These are phyloP conservation scores for Aplochiton taeniatus DNA, from an alignment of 2,797 vertebrate genomes.

Conservation along the genomic window DNA sequence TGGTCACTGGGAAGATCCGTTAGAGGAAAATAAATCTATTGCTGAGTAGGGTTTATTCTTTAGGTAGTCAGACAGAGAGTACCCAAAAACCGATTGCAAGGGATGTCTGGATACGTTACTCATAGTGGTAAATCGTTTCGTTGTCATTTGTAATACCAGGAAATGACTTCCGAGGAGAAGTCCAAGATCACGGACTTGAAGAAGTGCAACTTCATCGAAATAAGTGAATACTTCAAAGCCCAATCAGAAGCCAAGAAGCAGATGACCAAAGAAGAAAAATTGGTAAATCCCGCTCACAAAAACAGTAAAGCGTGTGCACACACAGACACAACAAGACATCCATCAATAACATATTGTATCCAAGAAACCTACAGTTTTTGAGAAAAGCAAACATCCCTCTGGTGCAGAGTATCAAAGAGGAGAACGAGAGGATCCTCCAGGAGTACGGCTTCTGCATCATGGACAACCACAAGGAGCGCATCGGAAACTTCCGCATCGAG, in stretches of 20 bases:
- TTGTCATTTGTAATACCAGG: slow-evolving; percentile 66
- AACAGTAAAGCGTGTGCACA: background rate
- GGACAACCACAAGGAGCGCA: slow-evolving; percentile 95
- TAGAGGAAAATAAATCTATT: no score
- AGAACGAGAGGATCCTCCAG: slow-evolving; percentile 88
- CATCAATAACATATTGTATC: background rate
- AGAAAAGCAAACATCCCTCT: no score
- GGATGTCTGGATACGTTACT: background rate
- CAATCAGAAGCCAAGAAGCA: slow-evolving; percentile 91
- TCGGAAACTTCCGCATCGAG: slow-evolving; percentile 95
- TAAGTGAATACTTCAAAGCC: slow-evolving; percentile 91
- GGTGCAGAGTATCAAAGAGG: slow-evolving; percentile 90
- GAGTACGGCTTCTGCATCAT: slow-evolving; percentile 93
- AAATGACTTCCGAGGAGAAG: slow-evolving; percentile 94
- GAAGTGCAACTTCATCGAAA: slow-evolving; percentile 91
- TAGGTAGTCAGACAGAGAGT: no score
- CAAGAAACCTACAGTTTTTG: background rate
- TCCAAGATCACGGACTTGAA: slow-evolving; percentile 84
- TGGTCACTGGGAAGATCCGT: background rate
- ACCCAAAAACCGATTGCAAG: no score
- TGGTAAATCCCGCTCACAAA: slow-evolving; percentile 66
- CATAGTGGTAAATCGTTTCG: background rate
- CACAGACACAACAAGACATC: background rate
- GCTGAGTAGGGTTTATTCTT: no score
- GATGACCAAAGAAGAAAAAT: slow-evolving; percentile 93